Evolutionary conservation across 92 coral and sea anemone genomes (phyloP).

Genomic region (Pocillopora meandrina): DNA sequence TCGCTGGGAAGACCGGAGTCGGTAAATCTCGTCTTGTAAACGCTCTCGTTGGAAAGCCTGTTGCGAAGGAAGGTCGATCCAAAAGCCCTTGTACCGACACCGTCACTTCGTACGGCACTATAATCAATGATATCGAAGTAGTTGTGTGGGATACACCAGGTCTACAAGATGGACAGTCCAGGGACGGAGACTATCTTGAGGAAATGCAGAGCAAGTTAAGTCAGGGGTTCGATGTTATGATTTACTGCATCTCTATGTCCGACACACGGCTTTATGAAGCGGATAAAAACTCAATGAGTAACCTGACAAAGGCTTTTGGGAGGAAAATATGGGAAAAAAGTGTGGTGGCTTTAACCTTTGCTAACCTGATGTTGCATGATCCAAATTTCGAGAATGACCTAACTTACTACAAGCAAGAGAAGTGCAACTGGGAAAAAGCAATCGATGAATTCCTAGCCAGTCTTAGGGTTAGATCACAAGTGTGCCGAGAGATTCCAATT

Average conservation of each 20-base stretch:
- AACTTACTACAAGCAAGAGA: conserved; percentile 5
- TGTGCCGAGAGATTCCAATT: neutral
- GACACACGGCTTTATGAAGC: conserved; percentile 27
- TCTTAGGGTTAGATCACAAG: neutral
- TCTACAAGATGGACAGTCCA: too few relatives aligned
- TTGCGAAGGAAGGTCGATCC: conserved; percentile 26
- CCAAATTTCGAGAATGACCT: conserved; percentile 15
- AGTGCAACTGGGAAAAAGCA: conserved; percentile 20
- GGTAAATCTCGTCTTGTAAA: conserved; percentile 59
- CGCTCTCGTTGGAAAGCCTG: conserved; percentile 35
- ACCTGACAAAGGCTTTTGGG: conserved; percentile 34
- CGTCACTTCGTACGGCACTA: neutral
- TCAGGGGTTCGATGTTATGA: conserved; percentile 31
- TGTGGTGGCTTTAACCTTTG: conserved; percentile 52
- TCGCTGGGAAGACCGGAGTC: conserved; percentile 55
- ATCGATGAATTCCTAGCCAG: neutral
- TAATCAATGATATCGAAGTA: neutral
- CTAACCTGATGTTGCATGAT: too few relatives aligned
- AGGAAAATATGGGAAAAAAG: conserved; percentile 35
- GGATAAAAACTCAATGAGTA: conserved; percentile 34
- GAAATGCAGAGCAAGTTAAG: conserved; percentile 19
- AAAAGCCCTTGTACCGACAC: conserved; percentile 2
- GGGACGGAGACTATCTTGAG: too few relatives aligned
- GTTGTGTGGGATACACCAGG: conserved; percentile 61
- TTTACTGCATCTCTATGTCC: conserved; percentile 49